These are phyloP conservation scores for Pelusios castaneus DNA, from an alignment of 2,113 vertebrate genomes.

Conservation along the genomic window DNA sequence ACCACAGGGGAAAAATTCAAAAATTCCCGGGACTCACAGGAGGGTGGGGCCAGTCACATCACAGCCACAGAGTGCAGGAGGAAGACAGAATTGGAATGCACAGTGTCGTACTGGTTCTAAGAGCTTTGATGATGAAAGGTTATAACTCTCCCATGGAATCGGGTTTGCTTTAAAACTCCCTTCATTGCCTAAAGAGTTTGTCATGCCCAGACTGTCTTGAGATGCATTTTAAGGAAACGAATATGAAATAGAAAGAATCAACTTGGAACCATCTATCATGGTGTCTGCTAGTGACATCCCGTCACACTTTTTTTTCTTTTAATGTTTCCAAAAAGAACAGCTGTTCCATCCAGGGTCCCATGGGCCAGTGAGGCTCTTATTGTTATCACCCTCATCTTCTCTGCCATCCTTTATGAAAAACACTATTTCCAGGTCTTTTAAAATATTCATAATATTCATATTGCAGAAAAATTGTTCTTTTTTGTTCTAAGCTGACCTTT, in stretches of 20 bases:
- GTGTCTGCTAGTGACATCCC: not conserved
- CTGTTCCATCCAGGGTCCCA: constrained; percentile 18
- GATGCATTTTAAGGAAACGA: constrained; percentile 1
- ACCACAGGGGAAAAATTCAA: too few relatives aligned
- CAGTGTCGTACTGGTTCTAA: not conserved
- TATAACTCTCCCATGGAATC: not conserved
- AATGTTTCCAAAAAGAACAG: constrained; percentile 56
- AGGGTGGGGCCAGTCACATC: too few relatives aligned
- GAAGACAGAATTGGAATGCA: too few relatives aligned
- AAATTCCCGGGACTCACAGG: too few relatives aligned
- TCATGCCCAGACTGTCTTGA: not conserved
- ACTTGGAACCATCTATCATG: constrained; percentile 4
- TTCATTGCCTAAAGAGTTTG: not conserved
- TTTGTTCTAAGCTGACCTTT: not conserved
- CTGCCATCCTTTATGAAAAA: not conserved
- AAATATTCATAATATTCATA: not conserved
- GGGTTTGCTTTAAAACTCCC: not conserved
- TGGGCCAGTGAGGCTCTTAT: constrained; percentile 22
- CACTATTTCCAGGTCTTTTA: not conserved
- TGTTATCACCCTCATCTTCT: constrained; percentile 2
- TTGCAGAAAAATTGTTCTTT: not conserved
- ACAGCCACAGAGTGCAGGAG: too few relatives aligned
- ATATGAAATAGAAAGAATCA: not conserved
- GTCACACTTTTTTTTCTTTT: not conserved
- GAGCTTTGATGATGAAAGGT: not conserved